Evolutionary conservation across 2,888 invertebrate species (phyloP).

Genomic region (Tiphia femorata): DNA sequence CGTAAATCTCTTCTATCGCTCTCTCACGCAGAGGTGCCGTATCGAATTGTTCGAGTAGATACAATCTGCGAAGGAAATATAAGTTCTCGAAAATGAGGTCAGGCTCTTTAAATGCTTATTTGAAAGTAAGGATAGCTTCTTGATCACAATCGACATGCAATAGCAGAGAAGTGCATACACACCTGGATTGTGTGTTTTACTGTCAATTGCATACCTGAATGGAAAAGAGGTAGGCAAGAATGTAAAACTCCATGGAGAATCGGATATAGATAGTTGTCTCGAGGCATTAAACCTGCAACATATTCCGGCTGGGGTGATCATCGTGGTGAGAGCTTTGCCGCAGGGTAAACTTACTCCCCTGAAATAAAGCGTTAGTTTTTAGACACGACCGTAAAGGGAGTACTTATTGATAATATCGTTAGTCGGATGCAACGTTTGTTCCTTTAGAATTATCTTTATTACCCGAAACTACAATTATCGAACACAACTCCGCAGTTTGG

Average conservation of each 20-base stretch:
- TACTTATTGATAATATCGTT: too few species aligned
- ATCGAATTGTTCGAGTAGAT: slow-evolving; percentile 9
- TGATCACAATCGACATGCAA: too few species aligned
- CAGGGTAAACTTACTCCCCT: slow-evolving; percentile 18
- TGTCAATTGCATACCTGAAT: background rate
- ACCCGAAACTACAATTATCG: slow-evolving; percentile 33
- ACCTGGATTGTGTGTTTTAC: too few species aligned
- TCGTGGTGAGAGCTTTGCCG: slow-evolving; percentile 20
- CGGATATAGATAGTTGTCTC: slow-evolving; percentile 1
- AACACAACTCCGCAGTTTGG: slow-evolving; percentile 36
- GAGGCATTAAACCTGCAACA: slow-evolving; percentile 35
- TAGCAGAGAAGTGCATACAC: too few species aligned
- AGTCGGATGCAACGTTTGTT: too few species aligned
- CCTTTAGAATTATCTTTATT: background rate
- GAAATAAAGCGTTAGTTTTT: background rate
- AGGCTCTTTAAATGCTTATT: too few species aligned
- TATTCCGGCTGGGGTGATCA: slow-evolving; percentile 25
- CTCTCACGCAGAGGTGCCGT: slow-evolving; percentile 5
- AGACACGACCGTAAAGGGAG: too few species aligned
- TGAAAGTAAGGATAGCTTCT: too few species aligned
- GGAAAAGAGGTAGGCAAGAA: slow-evolving; percentile 22
- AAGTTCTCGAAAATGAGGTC: too few species aligned
- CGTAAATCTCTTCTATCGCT: slow-evolving; percentile 4
- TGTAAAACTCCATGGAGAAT: slow-evolving; percentile 19
- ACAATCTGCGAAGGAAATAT: slow-evolving; percentile 27